Evolutionary conservation across 53 echinoderm and acorn worm species (phyloP).

Genomic region (Crossaster papposus): DNA sequence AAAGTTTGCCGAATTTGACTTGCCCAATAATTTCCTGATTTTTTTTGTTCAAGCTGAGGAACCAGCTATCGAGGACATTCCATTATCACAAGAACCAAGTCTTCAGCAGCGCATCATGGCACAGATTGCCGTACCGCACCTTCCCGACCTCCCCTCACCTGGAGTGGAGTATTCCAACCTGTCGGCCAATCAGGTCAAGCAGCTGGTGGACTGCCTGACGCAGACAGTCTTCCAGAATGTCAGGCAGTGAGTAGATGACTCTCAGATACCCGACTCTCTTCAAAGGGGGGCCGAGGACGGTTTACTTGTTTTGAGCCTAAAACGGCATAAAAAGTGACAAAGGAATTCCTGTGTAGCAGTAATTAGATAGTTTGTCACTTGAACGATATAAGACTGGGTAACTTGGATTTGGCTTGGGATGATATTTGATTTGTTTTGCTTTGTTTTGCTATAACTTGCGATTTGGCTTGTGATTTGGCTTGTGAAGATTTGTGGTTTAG

Average conservation of each 20-base stretch:
- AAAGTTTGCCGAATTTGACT: background rate
- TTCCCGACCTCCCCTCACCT: slow-evolving; percentile 76
- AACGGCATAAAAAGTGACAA: no score
- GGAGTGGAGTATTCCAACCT: slow-evolving; percentile 90
- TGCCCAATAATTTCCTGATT: background rate
- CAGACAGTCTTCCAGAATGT: slow-evolving; percentile 97
- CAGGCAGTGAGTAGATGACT: slow-evolving; percentile 83
- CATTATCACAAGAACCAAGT: slow-evolving; percentile 9
- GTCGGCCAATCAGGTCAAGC: slow-evolving; percentile 95
- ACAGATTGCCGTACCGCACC: slow-evolving; percentile 74
- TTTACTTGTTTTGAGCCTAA: no score
- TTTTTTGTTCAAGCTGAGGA: slow-evolving; percentile 13
- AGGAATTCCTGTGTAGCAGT: no score
- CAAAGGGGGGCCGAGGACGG: no score
- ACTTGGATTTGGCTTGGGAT: no score
- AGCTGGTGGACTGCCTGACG: slow-evolving; percentile 89
- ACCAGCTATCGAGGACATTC: slow-evolving; percentile 6
- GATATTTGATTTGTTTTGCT: no score
- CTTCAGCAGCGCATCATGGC: slow-evolving; percentile 61
- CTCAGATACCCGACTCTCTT: background rate
- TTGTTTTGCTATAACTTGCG: no score
- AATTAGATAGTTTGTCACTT: no score
- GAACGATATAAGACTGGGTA: no score
- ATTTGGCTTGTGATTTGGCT: no score
- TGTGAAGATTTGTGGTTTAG: no score